These are phyloP conservation scores for Bos indicus DNA, from an alignment of 2,113 vertebrate species.

Conservation along the genomic window DNA sequence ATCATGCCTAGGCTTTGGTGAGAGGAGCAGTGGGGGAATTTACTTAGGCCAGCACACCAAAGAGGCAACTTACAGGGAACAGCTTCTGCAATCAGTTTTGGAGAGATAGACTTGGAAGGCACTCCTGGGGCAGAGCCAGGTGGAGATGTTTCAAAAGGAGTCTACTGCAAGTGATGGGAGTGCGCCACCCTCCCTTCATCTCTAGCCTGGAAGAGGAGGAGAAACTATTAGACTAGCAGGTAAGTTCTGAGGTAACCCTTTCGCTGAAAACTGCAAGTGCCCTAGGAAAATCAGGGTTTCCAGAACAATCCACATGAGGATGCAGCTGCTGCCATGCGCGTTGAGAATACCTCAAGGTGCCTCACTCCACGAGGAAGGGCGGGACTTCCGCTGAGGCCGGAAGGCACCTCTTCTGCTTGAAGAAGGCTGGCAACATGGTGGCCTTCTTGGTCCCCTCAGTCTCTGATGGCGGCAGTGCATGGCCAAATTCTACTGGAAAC, in stretches of 20 bases:
- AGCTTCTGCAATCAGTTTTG: rapidly evolving
- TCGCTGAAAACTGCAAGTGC: rapidly evolving
- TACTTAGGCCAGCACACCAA: too few species aligned
- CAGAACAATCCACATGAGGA: rapidly evolving
- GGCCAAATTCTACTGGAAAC: not conserved
- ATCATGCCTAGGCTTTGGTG: not conserved
- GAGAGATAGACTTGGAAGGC: not conserved
- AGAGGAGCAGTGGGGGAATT: rapidly evolving
- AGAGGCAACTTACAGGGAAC: not conserved
- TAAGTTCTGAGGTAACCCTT: not conserved
- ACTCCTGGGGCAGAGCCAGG: not conserved
- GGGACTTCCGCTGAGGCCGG: not conserved
- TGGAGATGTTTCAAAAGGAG: not conserved
- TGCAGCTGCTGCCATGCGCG: rapidly evolving
- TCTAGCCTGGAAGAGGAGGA: not conserved
- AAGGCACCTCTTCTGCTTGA: not conserved
- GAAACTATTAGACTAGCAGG: not conserved
- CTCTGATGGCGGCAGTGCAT: rapidly evolving
- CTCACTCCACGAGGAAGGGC: not conserved
- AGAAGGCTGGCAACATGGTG: rapidly evolving
- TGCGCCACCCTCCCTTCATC: not conserved
- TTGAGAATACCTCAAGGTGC: not conserved
- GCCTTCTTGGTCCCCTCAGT: rapidly evolving
- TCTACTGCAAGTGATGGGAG: too few species aligned
- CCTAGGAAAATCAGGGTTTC: not conserved